Evolutionary conservation across 2,797 vertebrate genomes (phyloP), one percentile per base, ranked within the genome.

Genomic region (Dendrocincla fuliginosa): DNA sequence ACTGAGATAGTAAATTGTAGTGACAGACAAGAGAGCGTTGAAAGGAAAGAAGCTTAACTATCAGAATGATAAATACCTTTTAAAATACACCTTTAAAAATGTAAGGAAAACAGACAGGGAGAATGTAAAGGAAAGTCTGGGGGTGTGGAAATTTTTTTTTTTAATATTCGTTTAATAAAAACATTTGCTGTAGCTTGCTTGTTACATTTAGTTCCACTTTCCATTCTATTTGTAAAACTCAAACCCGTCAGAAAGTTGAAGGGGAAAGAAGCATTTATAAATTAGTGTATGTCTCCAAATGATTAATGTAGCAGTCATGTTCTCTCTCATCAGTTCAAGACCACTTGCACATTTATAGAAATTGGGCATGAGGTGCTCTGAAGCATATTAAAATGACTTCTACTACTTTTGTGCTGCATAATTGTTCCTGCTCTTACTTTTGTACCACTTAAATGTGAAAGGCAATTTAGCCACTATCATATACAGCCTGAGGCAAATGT

Each of bases 251-350:
- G 65, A 90, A 96, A 84, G 60, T 78, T 84, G 86, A 96, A 92
- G 61, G 32, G 20, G 41, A 91, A 56, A 86, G 86, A 87, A 91
- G 37, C 63, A 79, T 95, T 90, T 90, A 92, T 90, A 95, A 96
- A 95, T 89, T 87, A 94, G 70, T 78, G 55, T 87, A 69, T 86
- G 60, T 81, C 84, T 86, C 76, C 85, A 89, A 82, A 92, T 95
- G 95, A 97, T 94, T 96, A 95, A 97, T 96, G 95, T 59, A 86
- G 63, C 85, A 90, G 89, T 92, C 96, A 84, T 91, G 85, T 92
- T 94, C 76, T 50, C 77, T 94, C 67, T 95, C 95, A 94, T 96
- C 94, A 93, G 87, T 83, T 95, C 91, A 89, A 91, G 81, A 96
- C 78, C 92, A 95, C 90, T 95, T 95, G 89, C 52, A 78, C 69